Evolutionary conservation across 2,797 vertebrate genomes (phyloP), one percentile per base, ranked within the genome.

Genomic region (Tinamus major): DNA sequence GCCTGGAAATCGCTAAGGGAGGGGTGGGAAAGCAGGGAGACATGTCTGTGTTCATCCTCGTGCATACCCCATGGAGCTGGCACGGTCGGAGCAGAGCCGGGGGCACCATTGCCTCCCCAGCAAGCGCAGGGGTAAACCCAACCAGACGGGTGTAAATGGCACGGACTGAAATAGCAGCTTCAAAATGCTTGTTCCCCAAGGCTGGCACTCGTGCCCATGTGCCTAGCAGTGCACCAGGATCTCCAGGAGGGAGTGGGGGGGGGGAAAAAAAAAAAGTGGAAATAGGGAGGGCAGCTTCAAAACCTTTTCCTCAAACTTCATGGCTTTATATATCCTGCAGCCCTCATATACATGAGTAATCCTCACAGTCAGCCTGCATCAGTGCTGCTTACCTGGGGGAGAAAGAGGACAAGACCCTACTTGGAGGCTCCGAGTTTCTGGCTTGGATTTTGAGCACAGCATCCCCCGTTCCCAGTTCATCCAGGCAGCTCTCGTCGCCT

Each of bases 101-200:
- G 21, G 48, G 48, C 48, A 48, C 85, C 49, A 12, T 46, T 42
- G 85, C 85, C 89, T 91, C 0, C 0, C 71, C 86, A 93, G 93
- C 86, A 74, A 87, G 84, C 88, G 68, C 89, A 93, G 89, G 96
- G 94, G 92, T 87, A 91, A 94, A 95, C 88, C 71, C 92, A 92
- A 95, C 91, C 88, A 87, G 93, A 90, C 48, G 29, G 3, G 0
- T 75, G 92, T 87, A 94, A 95, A 94, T 87, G 91, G 75, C 85
- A 91, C 61, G 62, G 87, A 90, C 85, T 88, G 87, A 91, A 96
- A 95, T 82, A 95, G 87, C 15, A 74, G 56, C 53, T 84, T 91
- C 88, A 75, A 78, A 95, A 70, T 78, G 9, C 65, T 94, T 85
- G 87, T 84, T 94, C 87, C 89, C 81, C 88, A 7, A 77, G 68